Evolutionary conservation across 2,113 vertebrate genomes (phyloP).

Genomic region (Lichenostomus cassidix): DNA sequence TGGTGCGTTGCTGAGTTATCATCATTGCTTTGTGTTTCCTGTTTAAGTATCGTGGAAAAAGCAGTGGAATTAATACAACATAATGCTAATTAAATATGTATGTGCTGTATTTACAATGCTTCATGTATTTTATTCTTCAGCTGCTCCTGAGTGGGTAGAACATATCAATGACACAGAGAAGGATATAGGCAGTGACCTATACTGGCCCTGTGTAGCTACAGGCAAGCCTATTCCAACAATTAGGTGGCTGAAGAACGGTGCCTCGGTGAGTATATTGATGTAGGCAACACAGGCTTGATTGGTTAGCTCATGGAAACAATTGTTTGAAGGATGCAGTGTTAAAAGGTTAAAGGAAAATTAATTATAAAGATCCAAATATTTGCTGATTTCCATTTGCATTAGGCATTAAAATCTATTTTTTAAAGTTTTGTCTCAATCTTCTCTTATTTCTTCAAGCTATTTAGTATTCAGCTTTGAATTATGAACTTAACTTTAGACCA

Average conservation of each 20-base stretch:
- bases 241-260: slow-evolving; percentile 90
- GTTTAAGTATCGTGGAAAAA: background rate
- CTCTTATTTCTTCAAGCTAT: background rate
- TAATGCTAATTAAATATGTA: background rate
- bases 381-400: background rate
- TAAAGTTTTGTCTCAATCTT: background rate
- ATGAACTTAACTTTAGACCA: background rate
- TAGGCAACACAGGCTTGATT: background rate
- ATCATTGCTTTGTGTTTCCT: background rate
- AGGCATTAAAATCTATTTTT: background rate
- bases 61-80: background rate
- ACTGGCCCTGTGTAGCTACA: slow-evolving; percentile 87
- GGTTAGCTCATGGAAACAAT: background rate
- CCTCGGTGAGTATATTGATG: slow-evolving; percentile 74
- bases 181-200: slow-evolving; percentile 86
- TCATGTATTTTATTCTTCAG: slow-evolving; percentile 69
- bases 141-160: slow-evolving; percentile 90
- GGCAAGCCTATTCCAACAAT: slow-evolving; percentile 90
- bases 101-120: background rate
- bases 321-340: background rate
- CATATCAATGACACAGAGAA: slow-evolving; percentile 88
- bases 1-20: background rate
- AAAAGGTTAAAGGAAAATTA: background rate
- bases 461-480: background rate
- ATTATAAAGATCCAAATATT: background rate